Conservation (phyloP, 2,113 vertebrate genomes). For the Ascaphus truei region DNA sequence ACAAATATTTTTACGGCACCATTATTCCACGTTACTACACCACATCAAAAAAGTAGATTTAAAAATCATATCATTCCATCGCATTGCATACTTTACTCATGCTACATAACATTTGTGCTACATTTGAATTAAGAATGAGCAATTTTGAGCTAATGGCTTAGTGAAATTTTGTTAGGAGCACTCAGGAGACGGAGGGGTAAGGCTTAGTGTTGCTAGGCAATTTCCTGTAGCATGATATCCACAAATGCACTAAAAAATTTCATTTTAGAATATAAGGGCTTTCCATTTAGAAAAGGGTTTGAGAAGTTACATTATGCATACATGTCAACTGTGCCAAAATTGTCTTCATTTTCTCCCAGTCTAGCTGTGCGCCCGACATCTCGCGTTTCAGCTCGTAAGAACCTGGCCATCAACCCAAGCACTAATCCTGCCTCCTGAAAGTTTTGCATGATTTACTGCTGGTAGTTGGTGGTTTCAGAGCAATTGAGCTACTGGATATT, state of each 20-base stretch:
- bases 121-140: conserved; percentile 37
- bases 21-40: too few species aligned
- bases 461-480: too few species aligned
- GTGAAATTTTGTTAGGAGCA: conserved; percentile 26
- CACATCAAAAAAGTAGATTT: too few species aligned
- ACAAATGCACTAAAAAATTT: conserved; percentile 29
- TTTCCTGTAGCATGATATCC: conserved; percentile 21
- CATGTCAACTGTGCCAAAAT: conserved; percentile 30
- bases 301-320: conserved; percentile 32
- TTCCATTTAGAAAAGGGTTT: conserved; percentile 34
- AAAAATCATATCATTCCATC: too few species aligned
- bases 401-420: not conserved
- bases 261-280: conserved; percentile 24
- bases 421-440: not conserved
- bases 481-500: too few species aligned
- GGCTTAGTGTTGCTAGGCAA: conserved; percentile 26
- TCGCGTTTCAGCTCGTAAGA: not conserved
- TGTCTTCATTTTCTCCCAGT: conserved; percentile 25
- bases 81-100: conserved; percentile 14
- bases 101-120: conserved; percentile 4
- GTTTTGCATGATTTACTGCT: too few species aligned
- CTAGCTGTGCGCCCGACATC: not conserved
- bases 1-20: too few species aligned
- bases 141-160: conserved; percentile 30
- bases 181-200: conserved; percentile 4